These are phyloP conservation scores for Harpagoxenus sublaevis DNA, from an alignment of 2,888 invertebrate species.

Conservation along the genomic window DNA sequence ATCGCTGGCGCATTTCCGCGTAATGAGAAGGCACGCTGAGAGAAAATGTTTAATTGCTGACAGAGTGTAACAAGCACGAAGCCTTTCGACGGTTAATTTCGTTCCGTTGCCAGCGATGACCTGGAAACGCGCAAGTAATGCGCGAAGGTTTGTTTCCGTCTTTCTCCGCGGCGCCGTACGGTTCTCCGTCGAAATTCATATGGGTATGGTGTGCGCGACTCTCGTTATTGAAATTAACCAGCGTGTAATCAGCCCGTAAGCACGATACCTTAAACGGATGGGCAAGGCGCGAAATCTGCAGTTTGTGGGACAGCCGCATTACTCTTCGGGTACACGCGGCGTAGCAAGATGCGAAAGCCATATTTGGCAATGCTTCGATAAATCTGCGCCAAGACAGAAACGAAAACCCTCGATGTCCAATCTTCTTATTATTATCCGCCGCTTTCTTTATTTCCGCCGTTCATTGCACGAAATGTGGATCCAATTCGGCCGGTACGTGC, in stretches of 20 bases:
- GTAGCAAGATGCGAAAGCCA: constrained; percentile 80
- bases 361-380: constrained; percentile 81
- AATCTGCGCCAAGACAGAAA: constrained; percentile 76
- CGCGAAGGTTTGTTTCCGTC: constrained; percentile 55
- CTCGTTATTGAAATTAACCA: constrained; percentile 83
- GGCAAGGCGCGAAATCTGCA: constrained; percentile 78
- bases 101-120: constrained; percentile 51
- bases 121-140: constrained; percentile 36
- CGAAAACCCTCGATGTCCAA: constrained; percentile 60
- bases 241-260: constrained; percentile 77
- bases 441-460: constrained; percentile 40
- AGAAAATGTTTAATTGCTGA: constrained; percentile 66
- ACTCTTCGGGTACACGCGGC: constrained; percentile 60
- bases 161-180: background rate
- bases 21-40: constrained; percentile 39
- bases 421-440: constrained; percentile 42
- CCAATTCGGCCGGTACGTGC: background rate
- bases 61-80: constrained; percentile 26
- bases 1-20: background rate
- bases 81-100: constrained; percentile 63
- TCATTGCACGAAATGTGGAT: constrained; percentile 18
- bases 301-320: constrained; percentile 77
- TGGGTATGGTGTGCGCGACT: constrained; percentile 53
- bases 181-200: constrained; percentile 69
- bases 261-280: constrained; percentile 79